Percentiles rank a stretch among this genome's conserved stretches.
These are phyloP conservation scores for Falco berigora DNA, from an alignment of 2,797 vertebrate genomes.

Conservation along the genomic window DNA sequence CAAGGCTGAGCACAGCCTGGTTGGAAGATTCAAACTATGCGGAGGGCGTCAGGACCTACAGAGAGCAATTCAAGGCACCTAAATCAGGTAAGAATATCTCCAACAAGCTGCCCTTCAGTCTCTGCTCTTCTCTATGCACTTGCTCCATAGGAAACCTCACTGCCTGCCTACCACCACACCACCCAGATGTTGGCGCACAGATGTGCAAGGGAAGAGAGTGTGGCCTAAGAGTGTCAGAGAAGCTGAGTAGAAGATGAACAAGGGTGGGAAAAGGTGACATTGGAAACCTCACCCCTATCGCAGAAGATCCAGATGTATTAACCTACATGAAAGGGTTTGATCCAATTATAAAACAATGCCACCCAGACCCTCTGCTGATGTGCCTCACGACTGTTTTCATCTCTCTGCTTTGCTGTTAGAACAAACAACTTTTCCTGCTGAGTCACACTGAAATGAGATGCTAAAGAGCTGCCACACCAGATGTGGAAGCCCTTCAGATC, in stretches of 20 bases:
- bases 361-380: neutral
- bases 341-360: neutral
- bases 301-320: neutral
- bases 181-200: neutral
- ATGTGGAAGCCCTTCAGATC: conserved; percentile 51
- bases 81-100: neutral
- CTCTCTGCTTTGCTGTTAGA: neutral
- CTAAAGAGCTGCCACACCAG: conserved; percentile 39
- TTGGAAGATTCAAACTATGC: accelerated
- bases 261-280: neutral
- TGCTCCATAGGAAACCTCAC: neutral
- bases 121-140: neutral
- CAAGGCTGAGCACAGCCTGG: neutral
- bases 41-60: neutral
- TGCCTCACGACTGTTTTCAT: neutral
- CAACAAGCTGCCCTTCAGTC: neutral
- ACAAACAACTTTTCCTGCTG: conserved; percentile 37
- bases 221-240: neutral
- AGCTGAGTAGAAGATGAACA: neutral
- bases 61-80: neutral
- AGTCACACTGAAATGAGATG: conserved; percentile 28
- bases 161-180: neutral
- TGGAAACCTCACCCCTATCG: neutral
- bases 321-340: neutral
- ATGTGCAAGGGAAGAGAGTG: neutral